Percentiles rank a stretch among this genome's conserved stretches.
These are phyloP conservation scores for Pseudomugil tenellus DNA, from an alignment of 2,797 vertebrate genomes.

Conservation along the genomic window DNA sequence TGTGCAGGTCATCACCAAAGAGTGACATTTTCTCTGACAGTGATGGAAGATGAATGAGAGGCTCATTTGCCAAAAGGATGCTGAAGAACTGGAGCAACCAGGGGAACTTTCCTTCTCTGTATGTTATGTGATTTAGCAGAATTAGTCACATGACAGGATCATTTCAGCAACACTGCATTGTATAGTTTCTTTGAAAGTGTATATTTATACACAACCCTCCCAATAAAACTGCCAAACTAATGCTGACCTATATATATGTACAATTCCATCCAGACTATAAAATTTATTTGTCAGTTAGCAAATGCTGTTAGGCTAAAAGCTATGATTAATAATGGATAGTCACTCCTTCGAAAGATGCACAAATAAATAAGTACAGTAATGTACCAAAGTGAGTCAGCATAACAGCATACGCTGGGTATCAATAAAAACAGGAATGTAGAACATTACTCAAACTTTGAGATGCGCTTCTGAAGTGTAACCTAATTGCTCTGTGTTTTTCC, in stretches of 20 bases:
- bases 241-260: constrained; percentile 52
- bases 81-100: constrained; percentile 18
- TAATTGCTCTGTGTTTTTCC: constrained; percentile 11
- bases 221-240: constrained; percentile 24
- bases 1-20: constrained; percentile 46
- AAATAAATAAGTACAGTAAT: constrained; percentile 26
- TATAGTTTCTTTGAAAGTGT: constrained; percentile 38
- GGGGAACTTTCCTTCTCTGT: constrained; percentile 2
- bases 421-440: constrained; percentile 15
- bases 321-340: constrained; percentile 57
- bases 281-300: constrained; percentile 52
- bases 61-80: constrained; percentile 32
- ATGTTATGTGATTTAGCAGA: constrained; percentile 13
- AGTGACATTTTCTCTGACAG: constrained; percentile 45
- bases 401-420: constrained; percentile 4
- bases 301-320: constrained; percentile 46
- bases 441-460: constrained; percentile 26
- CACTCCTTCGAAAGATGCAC: constrained; percentile 35
- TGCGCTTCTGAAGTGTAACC: constrained; percentile 18
- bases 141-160: constrained; percentile 50
- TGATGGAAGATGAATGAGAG: constrained; percentile 44
- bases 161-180: constrained; percentile 33
- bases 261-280: constrained; percentile 32
- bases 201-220: constrained; percentile 8
- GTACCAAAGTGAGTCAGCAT: constrained; percentile 11